Evolutionary conservation across 2,797 vertebrate genomes (phyloP).

Genomic region (Mustela erminea): DNA sequence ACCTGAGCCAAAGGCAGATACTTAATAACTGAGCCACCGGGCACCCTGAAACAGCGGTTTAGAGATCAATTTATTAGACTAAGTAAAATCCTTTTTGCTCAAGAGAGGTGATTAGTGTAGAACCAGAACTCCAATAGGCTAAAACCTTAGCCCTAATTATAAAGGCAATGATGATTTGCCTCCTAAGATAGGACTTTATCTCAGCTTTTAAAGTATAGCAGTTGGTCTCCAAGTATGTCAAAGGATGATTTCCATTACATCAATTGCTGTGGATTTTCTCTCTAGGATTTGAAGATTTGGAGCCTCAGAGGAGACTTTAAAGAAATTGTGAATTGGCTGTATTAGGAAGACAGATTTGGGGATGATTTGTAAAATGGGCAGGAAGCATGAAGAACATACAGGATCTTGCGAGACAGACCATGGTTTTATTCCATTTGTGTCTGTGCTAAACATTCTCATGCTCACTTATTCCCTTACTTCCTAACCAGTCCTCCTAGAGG

Average conservation of each 20-base stretch:
- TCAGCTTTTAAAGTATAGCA: not conserved
- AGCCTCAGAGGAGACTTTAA: constrained; percentile 19
- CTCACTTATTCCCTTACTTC: not conserved
- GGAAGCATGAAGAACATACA: not conserved
- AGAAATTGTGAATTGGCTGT: constrained; percentile 43
- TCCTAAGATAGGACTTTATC: constrained; percentile 8
- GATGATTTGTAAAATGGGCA: constrained; percentile 2
- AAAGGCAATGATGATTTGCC: constrained; percentile 26
- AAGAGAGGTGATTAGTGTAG: not conserved
- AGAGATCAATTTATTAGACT: constrained; percentile 17
- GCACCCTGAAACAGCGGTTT: not conserved
- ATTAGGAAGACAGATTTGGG: constrained; percentile 30
- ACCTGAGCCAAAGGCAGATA: too few species aligned
- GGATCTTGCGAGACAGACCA: not conserved
- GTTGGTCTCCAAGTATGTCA: not conserved
- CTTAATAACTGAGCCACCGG: too few species aligned
- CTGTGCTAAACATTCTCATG: not conserved
- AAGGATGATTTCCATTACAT: constrained; percentile 39
- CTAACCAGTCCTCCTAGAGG: not conserved
- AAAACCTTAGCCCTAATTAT: not conserved
- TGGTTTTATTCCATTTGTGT: not conserved
- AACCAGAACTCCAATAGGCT: constrained; percentile 9
- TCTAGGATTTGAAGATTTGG: not conserved
- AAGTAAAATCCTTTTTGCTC: constrained; percentile 26
- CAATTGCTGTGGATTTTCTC: constrained; percentile 31